Base-by-base conservation (phyloP, 2,113 vertebrate species). In the Echinops telfairi region DNA sequence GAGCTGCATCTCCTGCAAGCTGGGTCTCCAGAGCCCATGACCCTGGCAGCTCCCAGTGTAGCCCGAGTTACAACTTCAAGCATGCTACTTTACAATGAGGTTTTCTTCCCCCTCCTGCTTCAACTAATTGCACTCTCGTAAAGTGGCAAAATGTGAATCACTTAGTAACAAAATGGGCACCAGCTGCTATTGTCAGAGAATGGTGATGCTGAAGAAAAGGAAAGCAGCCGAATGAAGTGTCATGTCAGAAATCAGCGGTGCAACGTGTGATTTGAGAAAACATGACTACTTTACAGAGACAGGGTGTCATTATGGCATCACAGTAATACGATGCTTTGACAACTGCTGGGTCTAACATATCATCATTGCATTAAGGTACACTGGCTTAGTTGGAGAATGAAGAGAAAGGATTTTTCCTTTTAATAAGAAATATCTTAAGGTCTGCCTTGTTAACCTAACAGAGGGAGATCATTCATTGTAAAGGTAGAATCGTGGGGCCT, bases 331-430 rank as follows among this genome's bases (percentile, higher is more conserved):
- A 98, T 98, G 98, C 98, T 98, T 98, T 98, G 99, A 99, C 99
- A 99, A 98, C 99, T 98, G 98, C 98, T 96, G 98, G 97, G 97
- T 97, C 98, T 98, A 99, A 99, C 99, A 98, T 99, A 98, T 99
- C 99, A 99, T 99, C 99, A 99, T 98, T 98, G 98, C 98, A 99
- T 99, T 99, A 99, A 99, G 98, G 98, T 98, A 98, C 98, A 98
- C 98, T 95, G 97, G 98, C 97, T 98, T 98, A 97, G 97, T 66
- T 97, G 97, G 93, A 95, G 92, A 98, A 98, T 96, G 96, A 98
- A 97, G 96, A 98, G 97, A 97, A 98, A 98, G 96, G 96, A 95
- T 95, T 97, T 97, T 97, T 97, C 88, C 95, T 97, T 97, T 98
- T 98, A 98, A 98, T 98, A 98, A 97, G 97, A 98, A 98, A 98